Conservation (phyloP, 2,797 vertebrate species). For the Phataginus tetradactyla region DNA sequence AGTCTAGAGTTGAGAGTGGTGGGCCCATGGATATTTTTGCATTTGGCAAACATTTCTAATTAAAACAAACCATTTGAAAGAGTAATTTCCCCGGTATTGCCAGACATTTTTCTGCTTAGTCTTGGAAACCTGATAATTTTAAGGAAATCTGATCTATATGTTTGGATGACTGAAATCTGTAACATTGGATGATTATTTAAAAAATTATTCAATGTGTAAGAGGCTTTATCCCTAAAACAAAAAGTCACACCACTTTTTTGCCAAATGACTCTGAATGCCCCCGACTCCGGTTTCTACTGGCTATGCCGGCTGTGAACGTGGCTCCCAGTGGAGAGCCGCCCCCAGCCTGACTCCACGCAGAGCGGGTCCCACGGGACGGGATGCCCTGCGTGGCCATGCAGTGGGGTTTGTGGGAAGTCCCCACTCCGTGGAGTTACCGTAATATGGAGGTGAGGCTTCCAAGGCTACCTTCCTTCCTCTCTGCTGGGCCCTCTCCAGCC, state of each 20-base stretch:
- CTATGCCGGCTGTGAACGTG: fast-evolving
- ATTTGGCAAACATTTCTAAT: slow-evolving; percentile 33
- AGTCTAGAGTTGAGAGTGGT: neutral
- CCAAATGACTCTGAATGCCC: neutral
- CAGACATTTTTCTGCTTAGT: neutral
- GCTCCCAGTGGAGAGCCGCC: fast-evolving
- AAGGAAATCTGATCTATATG: slow-evolving; percentile 42
- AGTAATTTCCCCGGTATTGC: neutral
- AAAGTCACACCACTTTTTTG: neutral
- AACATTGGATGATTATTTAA: neutral
- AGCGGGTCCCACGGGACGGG: neutral
- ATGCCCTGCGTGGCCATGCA: too few relatives aligned
- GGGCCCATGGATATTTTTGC: neutral
- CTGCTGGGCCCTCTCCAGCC: neutral
- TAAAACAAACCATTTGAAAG: slow-evolving; percentile 8
- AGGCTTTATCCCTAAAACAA: neutral
- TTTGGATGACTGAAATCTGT: neutral
- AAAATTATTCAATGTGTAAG: neutral
- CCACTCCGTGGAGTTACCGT: neutral
- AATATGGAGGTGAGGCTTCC: neutral
- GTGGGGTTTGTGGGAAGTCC: too few relatives aligned
- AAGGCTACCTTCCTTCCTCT: too few relatives aligned
- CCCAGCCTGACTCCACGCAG: too few relatives aligned
- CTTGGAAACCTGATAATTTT: slow-evolving; percentile 27
- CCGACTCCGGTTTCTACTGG: fast-evolving